Conservation (phyloP, 2,113 vertebrate species). For the Megalops atlanticus region DNA sequence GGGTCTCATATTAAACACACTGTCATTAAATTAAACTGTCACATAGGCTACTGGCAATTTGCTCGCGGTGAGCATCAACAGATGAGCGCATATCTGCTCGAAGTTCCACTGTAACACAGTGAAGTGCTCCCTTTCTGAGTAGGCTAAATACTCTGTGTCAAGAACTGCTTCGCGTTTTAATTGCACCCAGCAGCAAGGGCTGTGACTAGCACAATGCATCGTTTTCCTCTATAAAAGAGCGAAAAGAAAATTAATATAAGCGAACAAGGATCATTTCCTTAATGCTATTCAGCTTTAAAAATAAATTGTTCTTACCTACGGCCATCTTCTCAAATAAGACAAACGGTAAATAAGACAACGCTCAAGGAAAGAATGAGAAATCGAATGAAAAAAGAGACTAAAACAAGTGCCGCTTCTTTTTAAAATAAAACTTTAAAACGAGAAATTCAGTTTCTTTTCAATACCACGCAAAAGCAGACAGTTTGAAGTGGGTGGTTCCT, state of each 20-base stretch:
- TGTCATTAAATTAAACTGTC: no score
- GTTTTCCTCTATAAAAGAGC: background rate
- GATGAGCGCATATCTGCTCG: background rate
- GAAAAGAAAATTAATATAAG: background rate
- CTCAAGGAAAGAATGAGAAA: background rate
- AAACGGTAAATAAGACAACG: background rate
- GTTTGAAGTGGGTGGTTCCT: background rate
- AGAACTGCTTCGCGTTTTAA: background rate
- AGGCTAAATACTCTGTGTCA: slow-evolving; percentile 3
- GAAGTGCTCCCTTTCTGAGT: background rate
- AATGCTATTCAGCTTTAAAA: background rate
- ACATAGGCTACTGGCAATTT: background rate
- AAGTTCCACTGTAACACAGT: background rate
- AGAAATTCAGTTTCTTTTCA: background rate
- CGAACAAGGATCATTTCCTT: background rate
- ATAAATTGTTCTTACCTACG: background rate
- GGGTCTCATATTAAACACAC: background rate
- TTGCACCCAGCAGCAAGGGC: background rate
- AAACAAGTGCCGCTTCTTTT: background rate
- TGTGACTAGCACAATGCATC: background rate
- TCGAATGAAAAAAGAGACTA: background rate
- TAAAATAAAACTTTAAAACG: background rate
- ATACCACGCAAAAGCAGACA: background rate
- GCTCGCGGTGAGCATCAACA: background rate
- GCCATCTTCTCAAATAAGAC: background rate